phyloP scores from a whole-genome alignment of 2,113 vertebrate genomes.

The Dipodomys merriami region DNA sequence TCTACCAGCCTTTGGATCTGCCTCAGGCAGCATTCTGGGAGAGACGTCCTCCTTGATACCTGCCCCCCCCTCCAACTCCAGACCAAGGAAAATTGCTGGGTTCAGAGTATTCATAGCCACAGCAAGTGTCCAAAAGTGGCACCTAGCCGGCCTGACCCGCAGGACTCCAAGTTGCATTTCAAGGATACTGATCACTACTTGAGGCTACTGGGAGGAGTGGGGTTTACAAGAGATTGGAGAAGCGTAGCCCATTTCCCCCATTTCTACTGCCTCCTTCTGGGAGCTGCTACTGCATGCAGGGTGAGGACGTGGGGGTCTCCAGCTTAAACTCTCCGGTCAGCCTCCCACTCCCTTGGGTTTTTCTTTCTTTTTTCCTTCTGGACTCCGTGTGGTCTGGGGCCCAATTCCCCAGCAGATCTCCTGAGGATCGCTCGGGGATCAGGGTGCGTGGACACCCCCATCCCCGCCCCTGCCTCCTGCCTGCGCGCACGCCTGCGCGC shows the following conservation, averaged over 20 bases:
- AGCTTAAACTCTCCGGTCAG: conserved; percentile 54
- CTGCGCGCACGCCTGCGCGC: neutral
- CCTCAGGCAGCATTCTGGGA: too few species aligned
- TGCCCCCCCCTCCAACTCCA: too few species aligned
- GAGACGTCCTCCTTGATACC: neutral
- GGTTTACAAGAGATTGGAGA: neutral
- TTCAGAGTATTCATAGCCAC: neutral
- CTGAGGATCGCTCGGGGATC: neutral
- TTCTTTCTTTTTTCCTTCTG: conserved; percentile 16
- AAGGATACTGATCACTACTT: conserved; percentile 9
- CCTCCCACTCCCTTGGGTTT: conserved; percentile 42
- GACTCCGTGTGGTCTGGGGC: conserved; percentile 72
- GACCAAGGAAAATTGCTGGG: neutral
- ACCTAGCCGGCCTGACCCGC: neutral
- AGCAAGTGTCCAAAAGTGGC: neutral
- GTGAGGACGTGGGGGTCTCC: conserved; percentile 27
- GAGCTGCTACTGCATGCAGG: neutral
- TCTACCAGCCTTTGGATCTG: neutral
- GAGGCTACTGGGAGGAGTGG: neutral
- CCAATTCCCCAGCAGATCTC: neutral
- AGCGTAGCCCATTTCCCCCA: neutral
- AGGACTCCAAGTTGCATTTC: neutral
- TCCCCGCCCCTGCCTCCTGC: neutral
- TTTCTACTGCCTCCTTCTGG: neutral
- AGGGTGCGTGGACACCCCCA: conserved; percentile 40